These are phyloP conservation scores for Cryptoprocta ferox DNA, from an alignment of 2,797 vertebrate species.

Conservation along the genomic window DNA sequence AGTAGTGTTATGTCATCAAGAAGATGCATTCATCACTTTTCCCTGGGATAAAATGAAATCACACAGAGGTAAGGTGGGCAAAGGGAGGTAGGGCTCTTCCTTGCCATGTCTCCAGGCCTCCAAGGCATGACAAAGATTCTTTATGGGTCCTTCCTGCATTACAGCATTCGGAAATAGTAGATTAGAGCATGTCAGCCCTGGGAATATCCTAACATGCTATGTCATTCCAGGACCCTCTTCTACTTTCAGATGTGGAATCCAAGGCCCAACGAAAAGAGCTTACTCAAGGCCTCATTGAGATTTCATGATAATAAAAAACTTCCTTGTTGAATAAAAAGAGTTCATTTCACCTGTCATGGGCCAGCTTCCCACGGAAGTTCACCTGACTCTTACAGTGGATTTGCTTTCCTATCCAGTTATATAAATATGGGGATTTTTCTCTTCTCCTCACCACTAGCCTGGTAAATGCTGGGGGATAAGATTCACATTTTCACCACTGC, in stretches of 20 bases:
- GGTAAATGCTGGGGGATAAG: not conserved
- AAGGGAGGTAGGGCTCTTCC: not conserved
- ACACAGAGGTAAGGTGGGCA: not conserved
- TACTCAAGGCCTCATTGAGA: not conserved
- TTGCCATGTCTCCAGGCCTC: not conserved
- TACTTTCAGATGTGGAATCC: not conserved
- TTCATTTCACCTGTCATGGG: not conserved
- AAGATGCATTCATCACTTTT: not conserved
- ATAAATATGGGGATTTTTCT: not conserved
- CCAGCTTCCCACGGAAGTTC: not conserved
- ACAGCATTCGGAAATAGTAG: not conserved
- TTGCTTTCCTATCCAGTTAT: not conserved
- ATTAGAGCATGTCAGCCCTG: not conserved
- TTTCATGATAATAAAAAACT: not conserved
- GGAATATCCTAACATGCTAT: not conserved
- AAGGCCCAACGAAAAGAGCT: not conserved
- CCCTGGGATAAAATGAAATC: not conserved
- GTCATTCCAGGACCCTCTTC: not conserved
- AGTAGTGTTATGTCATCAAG: not conserved
- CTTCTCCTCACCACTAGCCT: not conserved
- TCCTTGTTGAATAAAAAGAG: not conserved
- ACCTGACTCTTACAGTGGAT: not conserved
- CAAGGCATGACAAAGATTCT: not conserved
- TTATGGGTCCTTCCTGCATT: not conserved
- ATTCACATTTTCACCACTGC: not conserved